These are phyloP conservation scores for Penelope pileata DNA, from an alignment of 2,113 vertebrate genomes.

Conservation along the genomic window DNA sequence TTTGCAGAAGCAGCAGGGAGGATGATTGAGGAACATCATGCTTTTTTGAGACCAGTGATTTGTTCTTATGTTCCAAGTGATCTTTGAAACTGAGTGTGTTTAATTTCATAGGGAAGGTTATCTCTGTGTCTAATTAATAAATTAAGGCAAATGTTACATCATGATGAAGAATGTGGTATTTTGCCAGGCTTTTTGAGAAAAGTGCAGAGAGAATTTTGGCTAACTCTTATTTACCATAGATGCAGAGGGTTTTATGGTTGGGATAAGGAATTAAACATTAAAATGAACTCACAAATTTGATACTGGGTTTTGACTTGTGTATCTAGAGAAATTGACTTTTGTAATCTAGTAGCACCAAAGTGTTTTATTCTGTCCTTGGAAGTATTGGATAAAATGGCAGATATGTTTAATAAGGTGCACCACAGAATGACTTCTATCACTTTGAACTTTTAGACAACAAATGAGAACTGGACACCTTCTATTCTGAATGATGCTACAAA, in stretches of 20 bases:
- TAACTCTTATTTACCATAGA: not conserved
- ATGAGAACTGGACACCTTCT: slow-evolving; percentile 90
- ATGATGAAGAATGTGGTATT: not conserved
- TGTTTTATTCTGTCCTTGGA: not conserved
- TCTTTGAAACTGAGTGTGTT: not conserved
- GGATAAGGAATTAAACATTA: not conserved
- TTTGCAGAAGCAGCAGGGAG: not conserved
- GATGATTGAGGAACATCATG: not conserved
- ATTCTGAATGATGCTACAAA: slow-evolving; percentile 93
- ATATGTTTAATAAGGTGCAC: not conserved
- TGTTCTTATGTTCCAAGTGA: not conserved
- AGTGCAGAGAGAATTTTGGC: not conserved
- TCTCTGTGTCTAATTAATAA: not conserved
- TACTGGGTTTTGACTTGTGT: not conserved
- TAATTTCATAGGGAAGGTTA: not conserved
- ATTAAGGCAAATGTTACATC: not conserved
- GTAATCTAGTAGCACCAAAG: not conserved
- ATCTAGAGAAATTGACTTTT: not conserved
- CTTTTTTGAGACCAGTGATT: not conserved
- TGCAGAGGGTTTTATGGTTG: not conserved
- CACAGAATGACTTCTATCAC: not conserved
- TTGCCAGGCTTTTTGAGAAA: not conserved
- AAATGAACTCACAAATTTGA: not conserved
- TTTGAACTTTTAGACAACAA: slow-evolving; percentile 85
- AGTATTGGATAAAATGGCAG: not conserved